Evolutionary conservation across 2,888 invertebrate species (phyloP), one percentile per base, ranked within the genome.

Genomic region (Ectropis crepuscularia): DNA sequence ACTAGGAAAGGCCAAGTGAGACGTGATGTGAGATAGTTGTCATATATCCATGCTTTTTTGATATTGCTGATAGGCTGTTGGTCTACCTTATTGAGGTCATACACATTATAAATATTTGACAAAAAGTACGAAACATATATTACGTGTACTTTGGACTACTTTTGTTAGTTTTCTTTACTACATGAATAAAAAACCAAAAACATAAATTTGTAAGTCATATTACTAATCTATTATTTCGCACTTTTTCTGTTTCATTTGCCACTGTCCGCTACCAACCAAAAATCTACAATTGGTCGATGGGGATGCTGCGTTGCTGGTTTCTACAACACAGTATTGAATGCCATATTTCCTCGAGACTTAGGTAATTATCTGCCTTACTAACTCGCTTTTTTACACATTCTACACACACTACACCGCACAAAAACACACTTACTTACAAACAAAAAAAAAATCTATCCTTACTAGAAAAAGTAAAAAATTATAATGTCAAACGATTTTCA

Each of bases 341-440:
- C 75, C 72, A 79, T 82, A 64, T 70, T 82, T 82, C 82, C 88
- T 91, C 83, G 91, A 91, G 91, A 86, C 88, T 66, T 64, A 86
- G 89, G 89, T 89, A 86, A 84, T 70, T 86, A 74, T 72, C 63
- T 77, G 76, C 72, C 79, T 78, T 71, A 62, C 69, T 81, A 82
- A 81, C 76, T 65, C 67, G 71, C 65, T 65, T 65, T 71, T 58
- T 55, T 50, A 74, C 63, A 72, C 61, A 67, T 9, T 41, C 47
- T 9, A 47, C 16, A 39, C 47, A 39, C 37, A 38, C 38, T 47
- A 47, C 16, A n/a, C 11, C 45, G 38, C 11, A 38, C 54, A 70
- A 8, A 58, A 42, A 58, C 58, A 57, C 10, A 46, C 11, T 42
- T 12, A n/a, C 7, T n/a, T n/a, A n/a, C n/a, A n/a, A n/a, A 45